phyloP scores from a whole-genome alignment of 92 coral and sea anemone genomes.

The Heteractis magnifica region DNA sequence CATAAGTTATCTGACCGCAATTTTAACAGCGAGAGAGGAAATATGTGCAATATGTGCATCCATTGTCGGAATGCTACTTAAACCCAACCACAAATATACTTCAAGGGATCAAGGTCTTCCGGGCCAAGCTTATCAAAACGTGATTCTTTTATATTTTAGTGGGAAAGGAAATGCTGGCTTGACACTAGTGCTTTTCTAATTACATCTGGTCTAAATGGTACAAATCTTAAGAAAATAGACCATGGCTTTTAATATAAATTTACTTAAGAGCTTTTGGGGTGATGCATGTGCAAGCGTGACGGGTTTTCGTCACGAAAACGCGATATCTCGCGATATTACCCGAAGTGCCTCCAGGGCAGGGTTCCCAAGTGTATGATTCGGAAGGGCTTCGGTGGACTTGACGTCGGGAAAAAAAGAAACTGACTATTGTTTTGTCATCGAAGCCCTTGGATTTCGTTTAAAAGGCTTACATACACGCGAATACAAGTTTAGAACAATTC shows the following conservation, averaged over 20 bases:
- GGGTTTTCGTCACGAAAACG: neutral
- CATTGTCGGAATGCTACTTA: neutral
- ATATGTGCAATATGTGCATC: neutral
- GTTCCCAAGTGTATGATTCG: neutral
- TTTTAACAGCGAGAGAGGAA: neutral
- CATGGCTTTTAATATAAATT: neutral
- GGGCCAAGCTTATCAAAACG: neutral
- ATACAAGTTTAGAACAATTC: neutral
- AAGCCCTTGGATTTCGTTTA: slow-evolving; percentile 1
- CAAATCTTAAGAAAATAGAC: neutral
- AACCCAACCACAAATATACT: neutral
- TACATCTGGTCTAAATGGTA: neutral
- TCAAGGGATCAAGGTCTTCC: neutral
- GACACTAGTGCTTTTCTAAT: neutral
- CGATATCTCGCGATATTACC: slow-evolving; percentile 6
- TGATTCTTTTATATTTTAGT: neutral
- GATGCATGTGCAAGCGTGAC: neutral
- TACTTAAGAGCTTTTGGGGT: neutral
- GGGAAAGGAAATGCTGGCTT: neutral
- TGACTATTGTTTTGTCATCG: neutral
- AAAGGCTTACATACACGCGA: neutral
- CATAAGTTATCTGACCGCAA: neutral
- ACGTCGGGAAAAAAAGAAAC: neutral
- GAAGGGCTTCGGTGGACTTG: neutral
- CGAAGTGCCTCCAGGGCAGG: slow-evolving; percentile 3